These are phyloP conservation scores for Carcinoscorpius rotundicauda DNA, from an alignment of 1,140 invertebrate genomes.

Conservation along the genomic window DNA sequence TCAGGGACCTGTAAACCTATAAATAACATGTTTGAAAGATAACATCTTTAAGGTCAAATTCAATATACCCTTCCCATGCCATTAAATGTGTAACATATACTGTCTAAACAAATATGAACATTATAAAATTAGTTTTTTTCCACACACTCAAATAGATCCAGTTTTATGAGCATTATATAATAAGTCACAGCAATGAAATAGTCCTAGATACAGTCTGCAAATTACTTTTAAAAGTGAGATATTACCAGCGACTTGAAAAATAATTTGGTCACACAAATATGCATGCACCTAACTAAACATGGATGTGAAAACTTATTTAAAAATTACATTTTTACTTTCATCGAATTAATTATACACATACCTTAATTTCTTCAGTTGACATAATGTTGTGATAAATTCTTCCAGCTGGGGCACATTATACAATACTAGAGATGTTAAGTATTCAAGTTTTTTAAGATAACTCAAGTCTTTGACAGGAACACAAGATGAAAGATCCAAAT, in stretches of 20 bases:
- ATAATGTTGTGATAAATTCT: constrained; percentile 40
- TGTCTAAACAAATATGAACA: no score
- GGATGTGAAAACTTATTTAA: no score
- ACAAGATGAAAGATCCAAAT: constrained; percentile 67
- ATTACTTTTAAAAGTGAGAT: neutral
- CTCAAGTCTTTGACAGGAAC: constrained; percentile 43
- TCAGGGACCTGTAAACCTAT: no score
- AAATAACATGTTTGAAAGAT: no score
- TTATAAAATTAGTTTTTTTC: no score
- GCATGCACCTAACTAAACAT: no score
- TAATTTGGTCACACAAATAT: neutral
- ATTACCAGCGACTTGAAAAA: neutral
- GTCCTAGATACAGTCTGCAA: neutral
- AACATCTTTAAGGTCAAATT: no score
- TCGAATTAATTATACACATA: constrained; percentile 25
- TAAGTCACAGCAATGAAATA: neutral
- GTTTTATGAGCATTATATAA: neutral
- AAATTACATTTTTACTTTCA: neutral
- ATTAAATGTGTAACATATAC: no score
- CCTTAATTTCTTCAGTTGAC: constrained; percentile 41
- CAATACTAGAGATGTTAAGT: constrained; percentile 56
- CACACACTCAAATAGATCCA: no score
- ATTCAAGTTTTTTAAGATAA: constrained; percentile 43
- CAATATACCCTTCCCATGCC: no score
- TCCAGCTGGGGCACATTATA: constrained; percentile 50